phyloP scores from a whole-genome alignment of 2,797 vertebrate species.

The Peromyscus attwateri region DNA sequence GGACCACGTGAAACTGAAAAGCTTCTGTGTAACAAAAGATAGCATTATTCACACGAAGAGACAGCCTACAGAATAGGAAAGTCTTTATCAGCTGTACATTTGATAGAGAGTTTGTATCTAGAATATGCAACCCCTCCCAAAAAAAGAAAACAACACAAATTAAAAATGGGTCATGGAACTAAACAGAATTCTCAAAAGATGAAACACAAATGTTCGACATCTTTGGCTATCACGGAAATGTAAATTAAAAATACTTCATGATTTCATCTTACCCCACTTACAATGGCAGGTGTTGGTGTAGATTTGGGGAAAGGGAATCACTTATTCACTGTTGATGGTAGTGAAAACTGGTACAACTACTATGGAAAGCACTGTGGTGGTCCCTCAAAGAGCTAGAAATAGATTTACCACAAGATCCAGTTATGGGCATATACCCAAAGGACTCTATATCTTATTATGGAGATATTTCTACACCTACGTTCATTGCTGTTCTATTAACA shows the following conservation, averaged over 20 bases:
- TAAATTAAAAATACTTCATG: background rate
- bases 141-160: background rate
- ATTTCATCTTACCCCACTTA: background rate
- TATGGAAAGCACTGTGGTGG: background rate
- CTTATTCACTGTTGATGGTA: background rate
- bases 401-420: background rate
- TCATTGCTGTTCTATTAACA: background rate
- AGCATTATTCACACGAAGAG: background rate
- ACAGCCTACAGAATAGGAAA: background rate
- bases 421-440: background rate
- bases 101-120: background rate
- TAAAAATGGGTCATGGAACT: background rate
- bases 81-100: background rate
- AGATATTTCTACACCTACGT: background rate
- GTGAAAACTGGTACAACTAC: background rate
- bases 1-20: background rate
- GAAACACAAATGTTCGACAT: background rate
- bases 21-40: background rate
- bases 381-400: background rate
- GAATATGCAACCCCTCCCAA: background rate
- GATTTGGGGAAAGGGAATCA: background rate
- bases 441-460: background rate
- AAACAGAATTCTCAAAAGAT: background rate
- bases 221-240: background rate
- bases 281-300: background rate